Percentiles rank a stretch among this genome's conserved stretches.
Evolutionary conservation across 2,888 invertebrate genomes (phyloP).

Genomic region (Leptopilina myrica): DNA sequence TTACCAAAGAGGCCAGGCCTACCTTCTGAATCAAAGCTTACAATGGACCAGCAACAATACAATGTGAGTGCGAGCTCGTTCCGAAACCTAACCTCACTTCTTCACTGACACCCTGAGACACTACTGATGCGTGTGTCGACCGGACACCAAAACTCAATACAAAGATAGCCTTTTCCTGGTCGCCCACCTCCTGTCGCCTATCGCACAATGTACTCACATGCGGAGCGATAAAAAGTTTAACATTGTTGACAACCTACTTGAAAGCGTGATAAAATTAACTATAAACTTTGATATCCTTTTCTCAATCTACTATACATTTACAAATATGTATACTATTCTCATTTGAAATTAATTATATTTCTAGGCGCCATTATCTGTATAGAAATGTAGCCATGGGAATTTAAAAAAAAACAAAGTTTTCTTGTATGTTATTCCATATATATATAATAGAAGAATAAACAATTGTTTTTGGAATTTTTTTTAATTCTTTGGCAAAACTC

Average conservation of each 20-base stretch:
- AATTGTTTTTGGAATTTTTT: too few species aligned
- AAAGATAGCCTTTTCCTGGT: constrained; percentile 38
- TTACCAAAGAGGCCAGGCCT: constrained; percentile 72
- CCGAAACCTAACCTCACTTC: constrained; percentile 32
- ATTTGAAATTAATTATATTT: constrained; percentile 1
- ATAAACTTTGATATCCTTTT: constrained; percentile 34
- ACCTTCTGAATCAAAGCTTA: constrained; percentile 63
- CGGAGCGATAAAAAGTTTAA: constrained; percentile 32
- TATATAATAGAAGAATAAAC: too few species aligned
- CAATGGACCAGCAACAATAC: constrained; percentile 70
- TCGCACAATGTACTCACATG: constrained; percentile 31
- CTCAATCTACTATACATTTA: constrained; percentile 25
- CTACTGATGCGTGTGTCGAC: constrained; percentile 39
- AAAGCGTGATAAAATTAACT: constrained; percentile 31
- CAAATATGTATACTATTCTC: neutral
- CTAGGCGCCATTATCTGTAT: neutral
- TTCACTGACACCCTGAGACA: constrained; percentile 39
- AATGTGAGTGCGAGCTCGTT: constrained; percentile 35
- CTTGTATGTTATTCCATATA: too few species aligned
- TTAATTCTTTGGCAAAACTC: too few species aligned
- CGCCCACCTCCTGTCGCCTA: constrained; percentile 37
- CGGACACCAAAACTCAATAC: constrained; percentile 40
- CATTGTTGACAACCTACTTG: constrained; percentile 39
- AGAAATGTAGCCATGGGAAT: too few species aligned
- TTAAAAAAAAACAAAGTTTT: too few species aligned